phyloP scores from a whole-genome alignment of 2,113 vertebrate genomes.

The Gobius niger region DNA sequence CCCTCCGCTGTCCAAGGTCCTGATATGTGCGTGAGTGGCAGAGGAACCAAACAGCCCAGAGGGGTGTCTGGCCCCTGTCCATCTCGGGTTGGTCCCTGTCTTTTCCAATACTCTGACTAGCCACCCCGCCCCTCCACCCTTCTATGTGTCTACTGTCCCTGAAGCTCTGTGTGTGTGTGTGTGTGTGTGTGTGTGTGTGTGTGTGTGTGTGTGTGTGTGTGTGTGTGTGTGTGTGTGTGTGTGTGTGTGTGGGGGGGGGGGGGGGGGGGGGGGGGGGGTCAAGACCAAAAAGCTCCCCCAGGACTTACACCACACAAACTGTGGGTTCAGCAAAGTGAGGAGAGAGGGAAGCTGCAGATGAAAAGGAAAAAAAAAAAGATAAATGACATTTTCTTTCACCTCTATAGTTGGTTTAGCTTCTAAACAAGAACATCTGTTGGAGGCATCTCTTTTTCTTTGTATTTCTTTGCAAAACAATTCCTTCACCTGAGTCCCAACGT shows the following conservation, averaged over 20 bases:
- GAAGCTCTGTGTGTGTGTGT: no score
- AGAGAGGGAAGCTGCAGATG: constrained; percentile 10
- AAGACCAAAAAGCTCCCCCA: constrained; percentile 24
- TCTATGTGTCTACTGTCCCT: neutral
- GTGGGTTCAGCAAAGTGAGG: constrained; percentile 37
- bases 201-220: no score
- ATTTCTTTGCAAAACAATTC: no score
- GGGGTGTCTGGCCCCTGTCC: constrained; percentile 53
- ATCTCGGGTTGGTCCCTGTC: constrained; percentile 37
- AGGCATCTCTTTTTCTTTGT: no score
- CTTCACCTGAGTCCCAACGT: no score
- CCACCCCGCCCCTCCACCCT: neutral
- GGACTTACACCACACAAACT: constrained; percentile 45
- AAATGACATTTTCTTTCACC: neutral
- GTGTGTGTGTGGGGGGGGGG: no score
- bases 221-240: no score
- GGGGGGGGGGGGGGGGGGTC: constrained; percentile 26
- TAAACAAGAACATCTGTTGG: no score
- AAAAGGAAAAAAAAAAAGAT: constrained; percentile 31
- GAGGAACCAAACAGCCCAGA: constrained; percentile 46
- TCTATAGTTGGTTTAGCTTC: neutral
- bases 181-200: no score
- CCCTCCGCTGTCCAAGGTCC: constrained; percentile 11
- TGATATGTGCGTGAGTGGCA: constrained; percentile 36
- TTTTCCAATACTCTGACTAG: constrained; percentile 15